A percentile compares a stretch with the other conserved stretches of the same genome.
Evolutionary conservation across 1,140 invertebrate genomes (phyloP).

Genomic region (Sycophila sp.): DNA sequence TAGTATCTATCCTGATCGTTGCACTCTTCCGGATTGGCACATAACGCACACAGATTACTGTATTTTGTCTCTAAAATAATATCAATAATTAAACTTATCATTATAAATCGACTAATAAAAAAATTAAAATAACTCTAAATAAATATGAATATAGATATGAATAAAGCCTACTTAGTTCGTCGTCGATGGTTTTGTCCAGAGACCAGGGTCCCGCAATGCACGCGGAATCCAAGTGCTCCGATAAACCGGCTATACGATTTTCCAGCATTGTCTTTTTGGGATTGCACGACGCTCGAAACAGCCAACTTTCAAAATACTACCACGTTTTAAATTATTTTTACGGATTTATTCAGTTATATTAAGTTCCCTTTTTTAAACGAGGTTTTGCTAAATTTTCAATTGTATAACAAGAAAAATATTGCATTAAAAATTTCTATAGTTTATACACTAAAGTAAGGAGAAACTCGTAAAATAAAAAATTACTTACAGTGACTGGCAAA

Average conservation of each 20-base stretch:
- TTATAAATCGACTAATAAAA: too few species aligned
- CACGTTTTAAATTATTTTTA: too few species aligned
- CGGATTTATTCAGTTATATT: too few species aligned
- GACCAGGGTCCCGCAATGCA: conserved; percentile 85
- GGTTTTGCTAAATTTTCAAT: too few species aligned
- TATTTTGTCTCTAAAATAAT: conserved; percentile 70
- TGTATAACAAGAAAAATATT: too few species aligned
- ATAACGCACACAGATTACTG: conserved; percentile 74
- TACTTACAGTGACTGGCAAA: too few species aligned
- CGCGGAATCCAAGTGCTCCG: conserved; percentile 75
- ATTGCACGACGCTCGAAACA: conserved; percentile 74
- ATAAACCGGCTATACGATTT: conserved; percentile 74
- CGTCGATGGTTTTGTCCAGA: conserved; percentile 72
- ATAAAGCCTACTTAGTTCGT: conserved; percentile 76
- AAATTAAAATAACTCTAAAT: too few species aligned
- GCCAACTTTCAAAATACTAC: conserved; percentile 76
- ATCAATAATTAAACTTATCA: not conserved
- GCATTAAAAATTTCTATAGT: too few species aligned
- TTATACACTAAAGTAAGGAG: too few species aligned
- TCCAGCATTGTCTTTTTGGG: conserved; percentile 72
- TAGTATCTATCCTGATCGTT: conserved; percentile 78
- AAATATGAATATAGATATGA: too few species aligned
- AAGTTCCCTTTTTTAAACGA: too few species aligned
- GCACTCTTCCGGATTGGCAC: conserved; percentile 71
- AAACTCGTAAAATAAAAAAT: too few species aligned